Evolutionary conservation across 2,888 invertebrate genomes (phyloP).

Genomic region (Drosophila recens): DNA sequence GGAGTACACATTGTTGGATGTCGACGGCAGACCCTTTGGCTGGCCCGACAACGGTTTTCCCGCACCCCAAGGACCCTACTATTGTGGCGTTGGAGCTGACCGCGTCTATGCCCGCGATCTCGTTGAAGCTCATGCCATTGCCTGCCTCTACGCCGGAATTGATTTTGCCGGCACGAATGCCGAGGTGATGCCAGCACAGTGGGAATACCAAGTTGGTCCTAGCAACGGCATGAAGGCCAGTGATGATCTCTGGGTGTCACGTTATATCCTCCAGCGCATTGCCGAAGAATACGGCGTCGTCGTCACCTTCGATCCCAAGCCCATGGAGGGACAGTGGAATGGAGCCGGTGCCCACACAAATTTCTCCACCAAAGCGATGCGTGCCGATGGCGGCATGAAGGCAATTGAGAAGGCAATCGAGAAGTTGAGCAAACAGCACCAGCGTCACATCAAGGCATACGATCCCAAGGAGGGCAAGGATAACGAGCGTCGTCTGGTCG

Average conservation of each 20-base stretch:
- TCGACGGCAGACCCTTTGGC: conserved; percentile 89
- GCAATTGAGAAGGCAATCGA: conserved; percentile 92
- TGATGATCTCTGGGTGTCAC: conserved; percentile 88
- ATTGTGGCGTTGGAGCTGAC: conserved; percentile 93
- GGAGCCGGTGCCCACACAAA: conserved; percentile 97
- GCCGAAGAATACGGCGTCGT: conserved; percentile 88
- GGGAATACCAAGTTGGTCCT: conserved; percentile 89
- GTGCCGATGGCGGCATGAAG: conserved; percentile 89
- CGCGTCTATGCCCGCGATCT: conserved; percentile 92
- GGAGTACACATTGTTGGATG: conserved; percentile 87
- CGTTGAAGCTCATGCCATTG: conserved; percentile 90
- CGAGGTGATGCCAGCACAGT: conserved; percentile 93
- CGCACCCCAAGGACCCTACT: conserved; percentile 91
- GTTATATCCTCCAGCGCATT: conserved; percentile 87
- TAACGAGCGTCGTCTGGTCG: conserved; percentile 91
- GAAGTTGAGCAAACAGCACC: conserved; percentile 90
- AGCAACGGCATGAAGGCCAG: conserved; percentile 87
- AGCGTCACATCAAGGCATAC: conserved; percentile 91
- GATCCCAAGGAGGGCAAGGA: conserved; percentile 92
- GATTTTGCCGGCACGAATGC: conserved; percentile 92
- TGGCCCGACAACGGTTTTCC: conserved; percentile 91
- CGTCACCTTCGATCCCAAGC: conserved; percentile 87
- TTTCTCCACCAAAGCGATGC: conserved; percentile 94
- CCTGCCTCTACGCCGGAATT: conserved; percentile 92
- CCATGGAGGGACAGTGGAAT: conserved; percentile 93